Base-by-base conservation (phyloP, 92 coral and sea anemone species). In the Umimayanthus kanabou region DNA sequence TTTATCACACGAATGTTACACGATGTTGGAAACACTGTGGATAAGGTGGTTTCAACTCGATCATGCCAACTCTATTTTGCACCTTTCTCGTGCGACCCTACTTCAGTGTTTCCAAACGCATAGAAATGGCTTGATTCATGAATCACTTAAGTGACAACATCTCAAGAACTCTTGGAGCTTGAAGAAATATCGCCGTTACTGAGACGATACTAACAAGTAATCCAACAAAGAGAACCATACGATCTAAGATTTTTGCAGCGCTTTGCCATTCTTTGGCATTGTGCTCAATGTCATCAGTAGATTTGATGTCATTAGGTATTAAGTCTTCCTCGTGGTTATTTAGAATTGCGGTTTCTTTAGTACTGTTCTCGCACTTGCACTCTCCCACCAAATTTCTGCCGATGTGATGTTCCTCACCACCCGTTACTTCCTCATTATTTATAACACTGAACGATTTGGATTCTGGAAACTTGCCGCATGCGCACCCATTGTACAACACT, bases 211-310 rank as follows among this genome's bases (percentile, higher is more conserved):
- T 89, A 47, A 94, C 80, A 43, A 93, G 10, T 20, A 91, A 47
- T 10, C 93, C 98, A n/a, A 94, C 85, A 14, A 91, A 9, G 2
- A 94, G 90, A 57, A 92, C 88, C 53, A 93, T 86, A 23, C 98
- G 94, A 69, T 94, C 98, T 76, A 94, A 84, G 18, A 94, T 93
- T 58, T 85, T 90, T 29, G 98, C 95, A 8, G 98, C 98, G 72
- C 70, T 88, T 70, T 94, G 93, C 98, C 98, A 94, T 86, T 94
- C 98, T 39, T 45, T 88, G 50, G 50, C 71, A 43, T 94, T 89
- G 64, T 58, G 87, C 18, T 84, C 86, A 53, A 74, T 81, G n/a
- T 80, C 79, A 22, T 85, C 91, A 11, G 4, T 69, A 1, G 37
- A 22, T 70, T 70, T 83, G 9, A 28, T n/a, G 6, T 71, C 78